Percentiles rank a stretch among this genome's conserved stretches.
These are phyloP conservation scores for Pseudoatta argentina DNA, from an alignment of 1,140 invertebrate species.

Conservation along the genomic window DNA sequence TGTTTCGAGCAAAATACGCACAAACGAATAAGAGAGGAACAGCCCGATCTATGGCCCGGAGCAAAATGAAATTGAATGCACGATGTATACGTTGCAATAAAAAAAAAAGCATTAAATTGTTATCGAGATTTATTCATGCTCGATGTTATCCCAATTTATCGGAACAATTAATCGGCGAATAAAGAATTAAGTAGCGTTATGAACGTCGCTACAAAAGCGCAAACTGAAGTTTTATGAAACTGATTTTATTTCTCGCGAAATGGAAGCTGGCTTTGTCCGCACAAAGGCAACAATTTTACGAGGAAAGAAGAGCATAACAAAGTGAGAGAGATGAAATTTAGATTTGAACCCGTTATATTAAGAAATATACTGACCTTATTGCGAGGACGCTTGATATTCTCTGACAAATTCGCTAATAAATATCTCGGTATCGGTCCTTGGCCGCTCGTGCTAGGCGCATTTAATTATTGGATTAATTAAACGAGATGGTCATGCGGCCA, in stretches of 20 bases:
- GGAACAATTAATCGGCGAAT: constrained; percentile 3
- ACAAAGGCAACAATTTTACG: constrained; percentile 15
- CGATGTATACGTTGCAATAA: not conserved
- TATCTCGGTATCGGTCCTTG: not conserved
- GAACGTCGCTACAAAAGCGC: not conserved
- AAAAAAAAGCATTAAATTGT: not conserved
- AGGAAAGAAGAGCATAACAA: not conserved
- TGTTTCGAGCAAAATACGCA: not conserved
- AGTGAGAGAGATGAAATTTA: not conserved
- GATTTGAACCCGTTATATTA: not conserved
- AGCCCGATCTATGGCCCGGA: not conserved
- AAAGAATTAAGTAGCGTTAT: not conserved
- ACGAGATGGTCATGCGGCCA: constrained; percentile 4
- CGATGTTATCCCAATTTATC: not conserved
- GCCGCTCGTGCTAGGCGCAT: constrained; percentile 11
- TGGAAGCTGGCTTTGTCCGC: not conserved
- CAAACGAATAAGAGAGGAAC: not conserved
- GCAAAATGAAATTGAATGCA: not conserved
- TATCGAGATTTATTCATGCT: not conserved
- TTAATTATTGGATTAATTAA: constrained; percentile 70
- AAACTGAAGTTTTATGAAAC: constrained; percentile 4
- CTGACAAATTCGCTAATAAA: constrained; percentile 7
- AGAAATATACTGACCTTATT: not conserved
- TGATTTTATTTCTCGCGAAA: not conserved
- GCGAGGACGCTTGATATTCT: not conserved